Evolutionary conservation across 1,140 invertebrate species (phyloP).

Genomic region (Drosophila trapezifrons): DNA sequence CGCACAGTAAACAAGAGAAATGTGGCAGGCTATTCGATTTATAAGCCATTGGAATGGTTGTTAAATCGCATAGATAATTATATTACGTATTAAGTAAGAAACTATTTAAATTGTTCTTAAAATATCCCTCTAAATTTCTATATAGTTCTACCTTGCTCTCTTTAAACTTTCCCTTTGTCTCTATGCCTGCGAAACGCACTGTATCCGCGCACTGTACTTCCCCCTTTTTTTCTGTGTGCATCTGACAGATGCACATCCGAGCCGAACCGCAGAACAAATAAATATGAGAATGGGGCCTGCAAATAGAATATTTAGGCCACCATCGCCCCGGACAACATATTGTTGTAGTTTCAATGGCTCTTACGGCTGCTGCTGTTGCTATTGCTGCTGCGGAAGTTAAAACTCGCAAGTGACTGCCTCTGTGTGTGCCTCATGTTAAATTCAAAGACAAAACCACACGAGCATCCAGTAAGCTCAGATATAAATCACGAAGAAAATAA

Average conservation of each 20-base stretch:
- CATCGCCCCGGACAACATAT: slow-evolving; percentile 29
- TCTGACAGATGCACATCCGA: slow-evolving; percentile 34
- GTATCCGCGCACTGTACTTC: slow-evolving; percentile 4
- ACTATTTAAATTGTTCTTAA: too few species aligned
- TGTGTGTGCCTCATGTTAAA: slow-evolving; percentile 26
- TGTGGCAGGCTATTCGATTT: background rate
- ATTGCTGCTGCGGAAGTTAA: slow-evolving; percentile 34
- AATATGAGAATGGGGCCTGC: slow-evolving; percentile 48
- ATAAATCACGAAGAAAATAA: slow-evolving; percentile 32
- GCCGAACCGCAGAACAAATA: slow-evolving; percentile 42
- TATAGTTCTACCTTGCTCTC: background rate
- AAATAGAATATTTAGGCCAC: slow-evolving; percentile 56
- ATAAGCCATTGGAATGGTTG: background rate
- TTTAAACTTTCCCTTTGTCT: slow-evolving; percentile 1
- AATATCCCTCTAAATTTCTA: too few species aligned
- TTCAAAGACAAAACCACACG: slow-evolving; percentile 33
- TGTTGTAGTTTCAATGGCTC: slow-evolving; percentile 21
- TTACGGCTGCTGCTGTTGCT: background rate
- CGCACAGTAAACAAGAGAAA: slow-evolving; percentile 9
- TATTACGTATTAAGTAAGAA: background rate
- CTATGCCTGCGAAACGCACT: slow-evolving; percentile 3
- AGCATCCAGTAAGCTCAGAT: slow-evolving; percentile 20
- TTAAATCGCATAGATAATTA: background rate
- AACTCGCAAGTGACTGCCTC: slow-evolving; percentile 21
- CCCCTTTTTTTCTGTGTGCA: slow-evolving; percentile 22